Conservation (phyloP, 1,140 invertebrate species). For the Zaprionus africanus region DNA sequence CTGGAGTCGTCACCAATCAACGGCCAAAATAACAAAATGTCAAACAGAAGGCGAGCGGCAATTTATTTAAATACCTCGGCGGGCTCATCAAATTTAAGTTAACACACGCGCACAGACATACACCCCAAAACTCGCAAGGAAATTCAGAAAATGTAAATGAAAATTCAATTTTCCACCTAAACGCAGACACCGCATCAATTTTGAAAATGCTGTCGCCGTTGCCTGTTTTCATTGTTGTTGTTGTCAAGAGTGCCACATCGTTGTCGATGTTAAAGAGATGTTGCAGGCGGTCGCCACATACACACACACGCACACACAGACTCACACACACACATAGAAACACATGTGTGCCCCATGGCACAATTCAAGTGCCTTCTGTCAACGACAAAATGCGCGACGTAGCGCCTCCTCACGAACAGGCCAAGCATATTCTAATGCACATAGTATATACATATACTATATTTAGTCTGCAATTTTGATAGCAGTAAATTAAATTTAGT, state of each 20-base stretch:
- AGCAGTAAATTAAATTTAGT: neutral
- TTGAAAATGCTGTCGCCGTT: constrained; percentile 66
- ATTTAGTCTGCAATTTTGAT: neutral
- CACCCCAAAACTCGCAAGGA: constrained; percentile 46
- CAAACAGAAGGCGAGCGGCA: constrained; percentile 79
- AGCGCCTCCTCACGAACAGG: neutral
- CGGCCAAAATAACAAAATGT: constrained; percentile 80
- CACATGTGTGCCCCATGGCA: neutral
- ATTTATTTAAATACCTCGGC: constrained; percentile 81
- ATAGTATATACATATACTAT: neutral
- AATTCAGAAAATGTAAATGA: constrained; percentile 76
- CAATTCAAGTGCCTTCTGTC: neutral
- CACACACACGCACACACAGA: neutral
- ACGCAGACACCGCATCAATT: constrained; percentile 83
- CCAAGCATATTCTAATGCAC: neutral
- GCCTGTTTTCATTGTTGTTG: constrained; percentile 9
- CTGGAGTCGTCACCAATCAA: constrained; percentile 62
- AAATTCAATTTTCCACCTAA: constrained; percentile 84
- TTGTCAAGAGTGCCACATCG: constrained; percentile 9
- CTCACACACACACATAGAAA: neutral
- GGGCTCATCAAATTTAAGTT: constrained; percentile 75
- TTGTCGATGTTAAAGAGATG: constrained; percentile 11
- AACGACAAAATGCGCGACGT: neutral
- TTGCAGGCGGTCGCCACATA: neutral
- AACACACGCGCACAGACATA: constrained; percentile 43